Conservation (phyloP, 1,140 invertebrate species). For the Berghia stephanieae region DNA sequence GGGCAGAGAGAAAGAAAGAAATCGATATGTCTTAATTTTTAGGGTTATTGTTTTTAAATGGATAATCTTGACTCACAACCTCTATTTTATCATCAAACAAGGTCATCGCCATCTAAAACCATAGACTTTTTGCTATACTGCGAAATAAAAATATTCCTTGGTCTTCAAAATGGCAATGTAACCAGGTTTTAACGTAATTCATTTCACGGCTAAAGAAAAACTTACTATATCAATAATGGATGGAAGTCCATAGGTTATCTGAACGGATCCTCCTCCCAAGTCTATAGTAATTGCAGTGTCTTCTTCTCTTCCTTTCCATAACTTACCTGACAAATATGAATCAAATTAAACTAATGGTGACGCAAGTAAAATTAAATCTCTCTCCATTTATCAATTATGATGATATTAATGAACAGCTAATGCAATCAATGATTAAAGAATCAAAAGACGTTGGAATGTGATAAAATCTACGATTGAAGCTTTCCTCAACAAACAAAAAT, state of each 20-base stretch:
- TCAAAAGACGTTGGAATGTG: no score
- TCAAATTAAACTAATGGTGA: not conserved
- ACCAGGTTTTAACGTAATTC: not conserved
- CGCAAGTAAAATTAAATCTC: not conserved
- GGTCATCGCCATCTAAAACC: not conserved
- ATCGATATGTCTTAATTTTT: no score
- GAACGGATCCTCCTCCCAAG: constrained; percentile 94
- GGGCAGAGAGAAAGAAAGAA: no score
- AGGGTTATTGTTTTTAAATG: no score
- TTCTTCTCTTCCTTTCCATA: constrained; percentile 19
- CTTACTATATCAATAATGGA: constrained; percentile 56
- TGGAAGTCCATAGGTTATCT: constrained; percentile 82
- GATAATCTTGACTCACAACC: not conserved
- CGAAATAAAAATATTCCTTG: not conserved
- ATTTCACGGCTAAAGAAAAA: no score
- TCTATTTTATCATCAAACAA: not conserved
- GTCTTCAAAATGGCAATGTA: not conserved
- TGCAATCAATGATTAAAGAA: not conserved
- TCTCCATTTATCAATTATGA: not conserved
- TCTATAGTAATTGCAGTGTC: constrained; percentile 76
- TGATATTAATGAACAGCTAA: not conserved
- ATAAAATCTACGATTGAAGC: no score
- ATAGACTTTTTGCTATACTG: not conserved
- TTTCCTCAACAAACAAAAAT: no score
- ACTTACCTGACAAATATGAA: constrained; percentile 15